phyloP scores from a whole-genome alignment of 1,140 invertebrate genomes.

The Temnothorax longispinosus region DNA sequence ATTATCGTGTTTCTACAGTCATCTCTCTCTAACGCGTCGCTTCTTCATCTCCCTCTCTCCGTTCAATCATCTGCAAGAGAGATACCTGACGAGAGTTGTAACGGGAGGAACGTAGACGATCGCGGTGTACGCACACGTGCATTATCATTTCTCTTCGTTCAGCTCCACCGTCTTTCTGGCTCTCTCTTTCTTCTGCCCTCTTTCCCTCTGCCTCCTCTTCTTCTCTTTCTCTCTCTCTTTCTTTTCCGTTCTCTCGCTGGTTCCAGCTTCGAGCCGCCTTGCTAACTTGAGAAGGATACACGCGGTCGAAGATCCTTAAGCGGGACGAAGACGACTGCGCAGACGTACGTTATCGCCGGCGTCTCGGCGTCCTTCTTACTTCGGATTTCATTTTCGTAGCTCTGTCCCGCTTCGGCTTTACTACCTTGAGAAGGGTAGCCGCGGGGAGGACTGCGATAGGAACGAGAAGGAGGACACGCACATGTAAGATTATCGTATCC shows the following conservation, averaged over 20 bases:
- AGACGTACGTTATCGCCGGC: constrained; percentile 68
- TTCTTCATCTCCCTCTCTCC: constrained; percentile 25
- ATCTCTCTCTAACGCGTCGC: constrained; percentile 29
- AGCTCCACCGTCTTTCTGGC: constrained; percentile 49
- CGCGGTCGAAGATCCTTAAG: constrained; percentile 43
- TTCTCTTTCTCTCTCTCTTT: constrained; percentile 23
- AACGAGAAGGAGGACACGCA: constrained; percentile 49
- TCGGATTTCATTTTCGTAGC: constrained; percentile 49
- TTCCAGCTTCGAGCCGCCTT: constrained; percentile 53
- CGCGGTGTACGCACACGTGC: constrained; percentile 31
- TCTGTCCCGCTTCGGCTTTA: constrained; percentile 29
- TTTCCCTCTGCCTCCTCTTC: not conserved
- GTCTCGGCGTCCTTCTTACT: constrained; percentile 45
- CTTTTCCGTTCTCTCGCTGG: constrained; percentile 27
- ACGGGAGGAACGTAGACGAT: constrained; percentile 51
- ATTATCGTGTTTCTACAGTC: constrained; percentile 73
- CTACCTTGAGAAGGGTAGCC: constrained; percentile 48
- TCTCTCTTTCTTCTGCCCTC: constrained; percentile 38
- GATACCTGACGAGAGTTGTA: constrained; percentile 34
- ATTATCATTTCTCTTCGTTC: constrained; percentile 56
- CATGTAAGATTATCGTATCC: constrained; percentile 41
- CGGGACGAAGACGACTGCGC: constrained; percentile 59
- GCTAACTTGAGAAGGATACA: constrained; percentile 80
- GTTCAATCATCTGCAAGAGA: constrained; percentile 49
- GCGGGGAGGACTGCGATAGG: constrained; percentile 27